phyloP scores from a whole-genome alignment of 2,888 invertebrate species.

The Andrena praecox region DNA sequence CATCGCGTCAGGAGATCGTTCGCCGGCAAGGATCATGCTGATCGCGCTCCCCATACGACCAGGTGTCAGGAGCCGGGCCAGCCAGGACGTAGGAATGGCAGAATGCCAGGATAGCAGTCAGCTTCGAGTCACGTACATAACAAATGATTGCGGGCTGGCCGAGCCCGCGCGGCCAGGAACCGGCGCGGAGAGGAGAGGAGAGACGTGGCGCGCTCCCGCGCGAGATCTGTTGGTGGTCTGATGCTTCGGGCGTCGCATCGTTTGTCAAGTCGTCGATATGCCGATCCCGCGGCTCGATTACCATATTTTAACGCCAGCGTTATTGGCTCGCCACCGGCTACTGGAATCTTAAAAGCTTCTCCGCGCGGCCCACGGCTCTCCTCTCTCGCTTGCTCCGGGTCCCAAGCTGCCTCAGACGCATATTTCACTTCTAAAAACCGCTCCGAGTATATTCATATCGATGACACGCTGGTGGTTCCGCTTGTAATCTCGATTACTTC shows the following conservation, averaged over 20 bases:
- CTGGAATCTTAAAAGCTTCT: slow-evolving; percentile 81
- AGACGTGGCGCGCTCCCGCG: slow-evolving; percentile 56
- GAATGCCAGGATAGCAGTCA: slow-evolving; percentile 80
- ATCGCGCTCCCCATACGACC: slow-evolving; percentile 58
- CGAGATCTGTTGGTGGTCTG: slow-evolving; percentile 83
- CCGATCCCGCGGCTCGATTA: slow-evolving; percentile 83
- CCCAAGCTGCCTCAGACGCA: not conserved
- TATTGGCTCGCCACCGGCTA: slow-evolving; percentile 82
- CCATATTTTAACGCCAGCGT: slow-evolving; percentile 85
- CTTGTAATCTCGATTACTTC: not conserved
- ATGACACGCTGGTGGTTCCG: not conserved
- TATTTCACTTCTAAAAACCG: not conserved
- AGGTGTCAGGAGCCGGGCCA: slow-evolving; percentile 70
- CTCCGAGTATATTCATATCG: not conserved
- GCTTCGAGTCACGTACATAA: slow-evolving; percentile 83
- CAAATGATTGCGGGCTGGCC: slow-evolving; percentile 82
- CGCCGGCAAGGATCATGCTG: slow-evolving; percentile 39
- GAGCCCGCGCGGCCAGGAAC: slow-evolving; percentile 58
- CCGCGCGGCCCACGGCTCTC: slow-evolving; percentile 13
- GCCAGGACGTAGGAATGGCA: slow-evolving; percentile 79
- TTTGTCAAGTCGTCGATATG: slow-evolving; percentile 85
- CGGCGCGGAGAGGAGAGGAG: slow-evolving; percentile 38
- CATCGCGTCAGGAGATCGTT: slow-evolving; percentile 42
- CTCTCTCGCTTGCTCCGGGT: slow-evolving; percentile 11
- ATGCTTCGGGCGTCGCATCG: slow-evolving; percentile 81